Conservation (phyloP, 2,888 invertebrate species). For the Dorcus parallelipipedus region DNA sequence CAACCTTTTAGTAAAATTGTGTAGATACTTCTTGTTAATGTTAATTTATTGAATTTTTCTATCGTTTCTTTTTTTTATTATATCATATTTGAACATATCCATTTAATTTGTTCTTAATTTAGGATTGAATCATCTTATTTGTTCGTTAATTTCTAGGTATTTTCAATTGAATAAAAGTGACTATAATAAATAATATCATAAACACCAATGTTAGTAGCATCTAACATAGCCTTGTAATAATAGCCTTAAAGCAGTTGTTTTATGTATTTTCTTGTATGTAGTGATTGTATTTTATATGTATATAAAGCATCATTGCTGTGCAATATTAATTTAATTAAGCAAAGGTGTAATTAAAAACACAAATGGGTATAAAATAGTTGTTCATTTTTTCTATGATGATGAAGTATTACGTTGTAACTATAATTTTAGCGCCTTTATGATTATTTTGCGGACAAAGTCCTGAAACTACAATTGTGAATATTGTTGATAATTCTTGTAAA, state of each 20-base stretch:
- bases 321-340: slow-evolving; percentile 10
- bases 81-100: slow-evolving; percentile 16
- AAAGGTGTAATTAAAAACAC: slow-evolving; percentile 1
- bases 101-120: slow-evolving; percentile 10
- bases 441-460: neutral
- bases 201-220: slow-evolving; percentile 31
- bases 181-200: slow-evolving; percentile 12
- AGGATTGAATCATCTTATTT: slow-evolving; percentile 5
- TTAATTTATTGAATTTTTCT: slow-evolving; percentile 7
- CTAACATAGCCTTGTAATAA: slow-evolving; percentile 34
- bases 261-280: slow-evolving; percentile 11
- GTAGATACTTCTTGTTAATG: slow-evolving; percentile 7
- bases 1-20: slow-evolving; percentile 15
- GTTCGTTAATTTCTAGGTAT: neutral
- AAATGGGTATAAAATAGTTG: slow-evolving; percentile 1
- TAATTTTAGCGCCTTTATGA: neutral
- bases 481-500: neutral
- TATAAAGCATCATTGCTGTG: slow-evolving; percentile 13
- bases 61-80: slow-evolving; percentile 20
- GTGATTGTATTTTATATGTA: slow-evolving; percentile 8
- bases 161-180: slow-evolving; percentile 1
- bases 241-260: slow-evolving; percentile 24
- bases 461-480: neutral
- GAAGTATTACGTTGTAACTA: neutral
- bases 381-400: slow-evolving; percentile 1